Evolutionary conservation across 2,113 vertebrate species (phyloP).

Genomic region (Peromyscus leucopus): DNA sequence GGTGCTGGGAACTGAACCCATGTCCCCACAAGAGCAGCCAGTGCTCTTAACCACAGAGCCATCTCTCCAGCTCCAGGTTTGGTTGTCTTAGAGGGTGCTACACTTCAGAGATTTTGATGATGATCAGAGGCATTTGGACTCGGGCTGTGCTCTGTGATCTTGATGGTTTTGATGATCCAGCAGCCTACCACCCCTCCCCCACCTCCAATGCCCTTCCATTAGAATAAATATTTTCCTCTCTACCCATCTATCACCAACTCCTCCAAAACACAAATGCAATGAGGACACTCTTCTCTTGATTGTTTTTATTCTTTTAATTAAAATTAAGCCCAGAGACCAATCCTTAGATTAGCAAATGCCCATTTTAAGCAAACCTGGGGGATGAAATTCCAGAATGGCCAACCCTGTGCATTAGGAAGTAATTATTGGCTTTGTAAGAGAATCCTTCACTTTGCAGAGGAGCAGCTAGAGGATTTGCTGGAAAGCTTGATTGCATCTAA

Average conservation of each 20-base stretch:
- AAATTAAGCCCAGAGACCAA: slow-evolving; percentile 63
- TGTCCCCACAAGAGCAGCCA: neutral
- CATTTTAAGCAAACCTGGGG: slow-evolving; percentile 45
- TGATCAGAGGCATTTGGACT: neutral
- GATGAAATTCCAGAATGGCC: slow-evolving; percentile 59
- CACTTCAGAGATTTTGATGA: neutral
- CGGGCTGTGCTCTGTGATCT: neutral
- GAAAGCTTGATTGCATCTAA: slow-evolving; percentile 45
- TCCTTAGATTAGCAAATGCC: slow-evolving; percentile 34
- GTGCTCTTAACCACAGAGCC: neutral
- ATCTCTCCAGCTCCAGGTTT: neutral
- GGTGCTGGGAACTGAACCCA: neutral
- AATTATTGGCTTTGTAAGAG: slow-evolving; percentile 74
- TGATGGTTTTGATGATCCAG: neutral
- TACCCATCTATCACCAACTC: neutral
- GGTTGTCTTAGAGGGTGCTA: neutral
- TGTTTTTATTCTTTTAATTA: slow-evolving; percentile 60
- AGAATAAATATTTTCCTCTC: neutral
- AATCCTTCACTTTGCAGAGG: slow-evolving; percentile 55
- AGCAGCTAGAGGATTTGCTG: slow-evolving; percentile 50
- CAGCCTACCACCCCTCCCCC: neutral
- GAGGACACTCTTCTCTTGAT: neutral
- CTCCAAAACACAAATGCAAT: neutral
- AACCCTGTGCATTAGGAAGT: slow-evolving; percentile 63
- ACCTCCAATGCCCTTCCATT: neutral